A percentile compares a stretch with the other conserved stretches of the same genome.
These are phyloP conservation scores for Pangasius macronema DNA, from an alignment of 2,797 vertebrate genomes.

Conservation along the genomic window DNA sequence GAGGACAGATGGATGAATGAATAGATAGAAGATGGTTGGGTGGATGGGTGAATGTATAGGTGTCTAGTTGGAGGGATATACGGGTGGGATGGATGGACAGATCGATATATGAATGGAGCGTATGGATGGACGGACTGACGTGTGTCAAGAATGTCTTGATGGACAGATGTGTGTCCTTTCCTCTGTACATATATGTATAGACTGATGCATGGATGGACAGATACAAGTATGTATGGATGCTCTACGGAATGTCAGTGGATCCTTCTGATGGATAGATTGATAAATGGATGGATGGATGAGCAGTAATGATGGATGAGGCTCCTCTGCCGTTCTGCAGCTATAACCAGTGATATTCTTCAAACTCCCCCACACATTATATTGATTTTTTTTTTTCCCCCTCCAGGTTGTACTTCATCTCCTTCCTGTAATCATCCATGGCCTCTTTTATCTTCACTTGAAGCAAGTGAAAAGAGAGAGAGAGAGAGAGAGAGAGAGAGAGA, in stretches of 20 bases:
- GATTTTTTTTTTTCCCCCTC: background rate
- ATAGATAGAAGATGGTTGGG: background rate
- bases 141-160: background rate
- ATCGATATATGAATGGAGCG: background rate
- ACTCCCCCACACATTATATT: background rate
- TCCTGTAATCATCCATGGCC: background rate
- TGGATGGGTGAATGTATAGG: background rate
- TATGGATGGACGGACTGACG: no score
- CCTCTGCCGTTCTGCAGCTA: background rate
- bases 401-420: background rate
- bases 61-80: no score
- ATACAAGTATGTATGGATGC: background rate
- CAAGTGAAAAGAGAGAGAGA: background rate
- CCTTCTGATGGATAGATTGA: background rate
- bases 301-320: background rate
- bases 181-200: background rate
- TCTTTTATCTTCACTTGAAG: background rate
- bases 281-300: background rate
- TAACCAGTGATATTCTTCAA: background rate
- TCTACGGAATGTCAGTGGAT: background rate
- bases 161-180: background rate
- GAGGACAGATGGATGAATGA: background rate
- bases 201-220: background rate
- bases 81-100: background rate
- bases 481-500: background rate